These are phyloP conservation scores for Napeogenes inachia DNA, from an alignment of 2,888 invertebrate species.

Conservation along the genomic window DNA sequence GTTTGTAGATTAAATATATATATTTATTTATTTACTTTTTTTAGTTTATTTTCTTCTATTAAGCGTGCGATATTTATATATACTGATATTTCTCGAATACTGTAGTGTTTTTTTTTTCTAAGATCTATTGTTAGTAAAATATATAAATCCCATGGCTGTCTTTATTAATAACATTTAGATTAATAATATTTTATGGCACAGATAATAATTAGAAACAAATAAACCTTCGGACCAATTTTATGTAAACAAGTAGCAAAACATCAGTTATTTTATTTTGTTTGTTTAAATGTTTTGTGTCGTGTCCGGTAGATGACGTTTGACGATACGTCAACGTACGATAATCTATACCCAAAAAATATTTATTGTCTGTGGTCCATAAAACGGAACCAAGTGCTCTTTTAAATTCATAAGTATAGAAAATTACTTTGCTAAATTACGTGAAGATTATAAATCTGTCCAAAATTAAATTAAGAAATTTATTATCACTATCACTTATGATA, in stretches of 20 bases:
- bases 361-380: constrained; percentile 11
- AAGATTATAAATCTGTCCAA: not conserved
- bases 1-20: too few species aligned
- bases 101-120: too few species aligned
- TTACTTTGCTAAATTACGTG: constrained; percentile 5
- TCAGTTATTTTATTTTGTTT: constrained; percentile 21
- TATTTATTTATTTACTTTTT: too few species aligned
- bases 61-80: not conserved
- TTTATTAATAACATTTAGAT: constrained; percentile 16
- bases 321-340: not conserved
- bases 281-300: constrained; percentile 42
- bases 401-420: constrained; percentile 2
- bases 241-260: constrained; percentile 56
- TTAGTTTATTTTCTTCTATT: too few species aligned
- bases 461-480: not conserved
- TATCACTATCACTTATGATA: not conserved
- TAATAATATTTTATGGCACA: constrained; percentile 31
- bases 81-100: too few species aligned
- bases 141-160: constrained; percentile 15
- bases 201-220: constrained; percentile 45
- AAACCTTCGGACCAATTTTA: constrained; percentile 73
- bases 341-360: not conserved
- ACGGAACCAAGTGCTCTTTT: constrained; percentile 5
- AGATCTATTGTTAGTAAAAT: not conserved
- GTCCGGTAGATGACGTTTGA: constrained; percentile 16